Percentiles rank a stretch among this genome's conserved stretches.
phyloP scores from a whole-genome alignment of 30 jellyfish, hydroid and myxozoan species.

The Catostylus mosaicus region DNA sequence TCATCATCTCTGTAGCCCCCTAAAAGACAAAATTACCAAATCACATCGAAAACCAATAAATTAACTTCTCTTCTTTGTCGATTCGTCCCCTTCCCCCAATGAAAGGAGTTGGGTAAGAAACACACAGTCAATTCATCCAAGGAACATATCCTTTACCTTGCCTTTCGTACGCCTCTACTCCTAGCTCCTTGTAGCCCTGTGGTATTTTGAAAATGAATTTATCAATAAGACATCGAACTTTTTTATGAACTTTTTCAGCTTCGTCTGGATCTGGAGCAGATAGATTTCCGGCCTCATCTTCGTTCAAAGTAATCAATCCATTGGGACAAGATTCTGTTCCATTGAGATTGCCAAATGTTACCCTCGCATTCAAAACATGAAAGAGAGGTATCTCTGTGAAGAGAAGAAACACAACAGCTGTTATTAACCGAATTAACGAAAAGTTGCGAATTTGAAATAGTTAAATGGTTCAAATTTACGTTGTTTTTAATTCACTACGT shows the following conservation, averaged over 20 bases:
- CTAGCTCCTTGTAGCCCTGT: constrained; percentile 73
- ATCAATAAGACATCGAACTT: constrained; percentile 86
- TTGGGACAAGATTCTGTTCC: constrained; percentile 85
- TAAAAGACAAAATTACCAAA: constrained; percentile 1
- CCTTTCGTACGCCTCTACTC: constrained; percentile 69
- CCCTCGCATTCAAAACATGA: constrained; percentile 91
- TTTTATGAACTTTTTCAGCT: constrained; percentile 49
- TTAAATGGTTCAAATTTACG: too few species aligned
- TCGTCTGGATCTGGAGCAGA: constrained; percentile 40
- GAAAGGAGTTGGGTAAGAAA: too few species aligned
- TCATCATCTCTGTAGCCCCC: constrained; percentile 93
- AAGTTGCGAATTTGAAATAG: too few species aligned
- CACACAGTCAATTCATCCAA: too few species aligned
- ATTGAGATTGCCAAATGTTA: constrained; percentile 86
- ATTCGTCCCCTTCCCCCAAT: too few species aligned
- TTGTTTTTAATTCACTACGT: too few species aligned
- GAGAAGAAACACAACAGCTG: neutral
- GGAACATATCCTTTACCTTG: too few species aligned
- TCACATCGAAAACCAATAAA: too few species aligned
- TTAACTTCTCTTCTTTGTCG: too few species aligned
- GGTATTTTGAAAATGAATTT: constrained; percentile 89
- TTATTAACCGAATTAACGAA: too few species aligned
- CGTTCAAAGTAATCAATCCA: constrained; percentile 81
- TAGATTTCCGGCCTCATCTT: constrained; percentile 40
- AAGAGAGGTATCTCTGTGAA: constrained; percentile 88